Conservation (phyloP, 2,888 invertebrate species). For the Cartodere bifasciata region DNA sequence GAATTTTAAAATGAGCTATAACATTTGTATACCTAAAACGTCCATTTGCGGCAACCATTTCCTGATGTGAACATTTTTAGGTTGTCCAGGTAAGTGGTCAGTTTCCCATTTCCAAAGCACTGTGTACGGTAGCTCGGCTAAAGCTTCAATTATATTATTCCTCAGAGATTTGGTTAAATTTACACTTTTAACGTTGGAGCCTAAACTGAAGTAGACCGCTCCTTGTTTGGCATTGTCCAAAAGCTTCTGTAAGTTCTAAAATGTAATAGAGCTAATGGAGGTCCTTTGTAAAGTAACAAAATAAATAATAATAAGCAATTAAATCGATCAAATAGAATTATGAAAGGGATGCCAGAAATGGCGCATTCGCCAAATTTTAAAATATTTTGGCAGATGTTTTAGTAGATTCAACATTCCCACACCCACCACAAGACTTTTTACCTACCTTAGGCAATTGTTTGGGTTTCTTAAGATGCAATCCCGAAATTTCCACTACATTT, state of each 20-base stretch:
- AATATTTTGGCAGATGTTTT: no score
- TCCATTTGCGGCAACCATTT: conserved; percentile 39
- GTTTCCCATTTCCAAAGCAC: conserved; percentile 36
- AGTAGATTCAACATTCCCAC: no score
- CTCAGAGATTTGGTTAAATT: conserved; percentile 26
- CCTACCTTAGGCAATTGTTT: no score
- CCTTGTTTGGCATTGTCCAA: conserved; percentile 29
- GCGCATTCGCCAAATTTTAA: no score
- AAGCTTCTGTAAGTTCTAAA: conserved; percentile 27
- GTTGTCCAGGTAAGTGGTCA: conserved; percentile 25
- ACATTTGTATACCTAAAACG: conserved; percentile 28
- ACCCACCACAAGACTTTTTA: no score
- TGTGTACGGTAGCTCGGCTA: conserved; percentile 31
- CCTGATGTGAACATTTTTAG: conserved; percentile 28
- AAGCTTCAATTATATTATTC: conserved; percentile 26
- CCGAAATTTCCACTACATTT: conserved; percentile 16
- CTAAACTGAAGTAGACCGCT: conserved; percentile 32
- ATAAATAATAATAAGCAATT: no score
- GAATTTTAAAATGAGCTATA: not conserved
- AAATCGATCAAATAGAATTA: no score
- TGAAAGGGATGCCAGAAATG: no score
- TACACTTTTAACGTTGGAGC: conserved; percentile 31
- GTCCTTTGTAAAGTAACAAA: no score
- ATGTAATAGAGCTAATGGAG: no score
- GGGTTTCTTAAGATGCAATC: conserved; percentile 16